Conservation (phyloP, 2,888 invertebrate genomes). For the Mallateleia sp. region DNA sequence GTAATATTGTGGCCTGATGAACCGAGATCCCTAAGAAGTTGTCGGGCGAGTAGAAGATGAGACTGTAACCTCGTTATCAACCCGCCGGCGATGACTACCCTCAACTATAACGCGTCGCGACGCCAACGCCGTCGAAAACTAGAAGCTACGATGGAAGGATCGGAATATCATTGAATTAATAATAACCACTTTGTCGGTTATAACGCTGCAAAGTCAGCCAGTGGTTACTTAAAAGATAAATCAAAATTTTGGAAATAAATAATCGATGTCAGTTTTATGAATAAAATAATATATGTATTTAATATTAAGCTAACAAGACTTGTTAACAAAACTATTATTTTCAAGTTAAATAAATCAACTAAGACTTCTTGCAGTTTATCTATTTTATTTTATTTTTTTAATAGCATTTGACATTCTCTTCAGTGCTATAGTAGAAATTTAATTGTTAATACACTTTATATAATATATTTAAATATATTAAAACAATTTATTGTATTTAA, state of each 20-base stretch:
- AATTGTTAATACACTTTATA: too few relatives aligned
- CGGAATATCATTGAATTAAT: slow-evolving; percentile 86
- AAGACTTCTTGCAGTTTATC: too few relatives aligned
- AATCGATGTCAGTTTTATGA: background rate
- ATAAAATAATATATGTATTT: too few relatives aligned
- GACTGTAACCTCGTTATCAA: slow-evolving; percentile 88
- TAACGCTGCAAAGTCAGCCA: background rate
- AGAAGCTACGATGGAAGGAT: slow-evolving; percentile 77
- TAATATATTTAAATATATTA: too few relatives aligned
- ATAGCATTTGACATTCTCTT: too few relatives aligned
- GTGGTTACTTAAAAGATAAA: slow-evolving; percentile 26
- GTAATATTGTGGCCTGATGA: slow-evolving; percentile 89
- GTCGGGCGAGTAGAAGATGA: slow-evolving; percentile 87
- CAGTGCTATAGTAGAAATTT: too few relatives aligned
- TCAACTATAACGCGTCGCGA: slow-evolving; percentile 79
- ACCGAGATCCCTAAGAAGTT: slow-evolving; percentile 86
- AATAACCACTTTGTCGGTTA: slow-evolving; percentile 83
- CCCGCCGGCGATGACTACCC: slow-evolving; percentile 86
- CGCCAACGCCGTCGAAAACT: slow-evolving; percentile 73
- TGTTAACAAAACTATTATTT: too few relatives aligned
- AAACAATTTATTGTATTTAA: too few relatives aligned
- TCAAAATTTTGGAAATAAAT: slow-evolving; percentile 20
- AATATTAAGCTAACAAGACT: too few relatives aligned
- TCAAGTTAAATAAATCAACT: too few relatives aligned
- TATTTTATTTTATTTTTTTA: too few relatives aligned